Conservation (phyloP, 1,140 invertebrate species). For the Drosophila eugracilis region DNA sequence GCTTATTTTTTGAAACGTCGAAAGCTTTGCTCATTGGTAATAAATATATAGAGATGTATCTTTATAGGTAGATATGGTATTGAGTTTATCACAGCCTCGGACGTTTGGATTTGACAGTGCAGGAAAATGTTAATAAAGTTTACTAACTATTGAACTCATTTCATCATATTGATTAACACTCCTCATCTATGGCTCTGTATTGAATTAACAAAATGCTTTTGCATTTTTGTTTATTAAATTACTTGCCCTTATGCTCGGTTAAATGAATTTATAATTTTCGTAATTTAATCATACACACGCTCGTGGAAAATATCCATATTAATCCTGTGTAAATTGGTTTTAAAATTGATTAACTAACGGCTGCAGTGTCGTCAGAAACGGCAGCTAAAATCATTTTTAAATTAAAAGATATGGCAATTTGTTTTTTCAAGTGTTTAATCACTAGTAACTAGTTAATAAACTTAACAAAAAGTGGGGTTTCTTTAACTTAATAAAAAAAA, state of each 20-base stretch:
- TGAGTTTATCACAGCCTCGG: too few relatives aligned
- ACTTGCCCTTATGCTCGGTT: not conserved
- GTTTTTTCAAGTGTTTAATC: too few relatives aligned
- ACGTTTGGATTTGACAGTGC: too few relatives aligned
- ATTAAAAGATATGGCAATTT: too few relatives aligned
- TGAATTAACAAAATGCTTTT: not conserved
- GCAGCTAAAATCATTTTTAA: too few relatives aligned
- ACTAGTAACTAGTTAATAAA: not conserved
- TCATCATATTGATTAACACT: not conserved
- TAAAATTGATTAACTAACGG: slow-evolving; percentile 13
- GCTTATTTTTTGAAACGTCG: too few relatives aligned
- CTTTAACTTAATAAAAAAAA: not conserved
- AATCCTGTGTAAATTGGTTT: not conserved
- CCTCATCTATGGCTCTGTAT: not conserved
- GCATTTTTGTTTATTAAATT: not conserved
- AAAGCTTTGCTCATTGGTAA: too few relatives aligned
- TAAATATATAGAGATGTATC: too few relatives aligned
- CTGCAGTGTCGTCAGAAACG: too few relatives aligned
- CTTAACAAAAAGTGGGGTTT: not conserved
- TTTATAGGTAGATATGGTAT: too few relatives aligned
- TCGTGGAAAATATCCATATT: not conserved
- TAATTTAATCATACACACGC: slow-evolving; percentile 11
- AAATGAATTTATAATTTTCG: slow-evolving; percentile 12
- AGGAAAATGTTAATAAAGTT: not conserved
- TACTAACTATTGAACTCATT: not conserved